Evolutionary conservation across 2,113 vertebrate species (phyloP), one percentile per base, ranked within the genome.

Genomic region (Regulus satrapa): DNA sequence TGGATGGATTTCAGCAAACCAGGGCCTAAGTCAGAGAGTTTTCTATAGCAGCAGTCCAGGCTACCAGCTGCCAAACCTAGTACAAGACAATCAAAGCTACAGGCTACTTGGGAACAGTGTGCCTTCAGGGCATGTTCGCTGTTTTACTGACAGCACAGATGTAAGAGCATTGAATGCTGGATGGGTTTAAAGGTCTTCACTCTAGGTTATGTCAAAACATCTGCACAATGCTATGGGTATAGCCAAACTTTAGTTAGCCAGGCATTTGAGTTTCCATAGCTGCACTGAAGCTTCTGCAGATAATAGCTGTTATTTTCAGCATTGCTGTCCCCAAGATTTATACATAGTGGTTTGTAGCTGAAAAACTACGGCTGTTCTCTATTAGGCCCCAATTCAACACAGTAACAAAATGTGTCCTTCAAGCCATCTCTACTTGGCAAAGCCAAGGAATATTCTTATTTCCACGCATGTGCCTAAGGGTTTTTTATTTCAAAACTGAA

Each of bases 281-380:
- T 85, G 89, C 72, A 63, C 71, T 88, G 66, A 88, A 94, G 86
- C 49, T 85, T 87, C 62, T 91, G 66, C 58, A 92, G 89, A 95
- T 72, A 94, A 95, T 92, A 89, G 89, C 89, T 89, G 93, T 89
- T 95, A 84, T 96, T 97, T 91, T 88, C 93, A 94, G 48, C 78
- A 24, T 93, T 67, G 78, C 78, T 94, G 51, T 77, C 94, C 87
- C 63, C 18, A 55, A 80, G 89, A 94, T 92, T 97, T 96, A 94
- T 67, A 80, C 34, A 72, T 43, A 88, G 92, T 32, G 93, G 93
- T 89, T 91, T 96, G 81, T 55, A 94, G 71, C 87, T 96, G 75
- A 88, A 92, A 95, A 96, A 83, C 82, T 85, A 73, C 2, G 43
- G 63, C 94, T 95, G 93, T 83, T 97, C 71, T 90, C 87, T 62